A percentile compares a stretch with the other conserved stretches of the same genome.
phyloP scores from a whole-genome alignment of 2,888 invertebrate genomes.

The Caenorhabditis doughertyi region DNA sequence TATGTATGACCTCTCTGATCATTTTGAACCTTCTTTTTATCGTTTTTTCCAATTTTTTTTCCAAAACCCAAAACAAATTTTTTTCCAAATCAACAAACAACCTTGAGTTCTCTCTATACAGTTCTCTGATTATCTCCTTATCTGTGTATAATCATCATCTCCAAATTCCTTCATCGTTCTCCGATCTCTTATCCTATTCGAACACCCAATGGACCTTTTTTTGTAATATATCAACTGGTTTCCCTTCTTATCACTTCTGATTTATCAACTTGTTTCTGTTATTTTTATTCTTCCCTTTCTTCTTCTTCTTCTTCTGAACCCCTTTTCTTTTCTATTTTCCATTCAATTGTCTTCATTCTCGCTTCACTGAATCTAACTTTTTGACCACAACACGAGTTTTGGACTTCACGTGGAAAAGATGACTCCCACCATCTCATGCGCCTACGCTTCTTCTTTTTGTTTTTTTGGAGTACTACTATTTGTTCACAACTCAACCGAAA shows the following conservation, averaged over 20 bases:
- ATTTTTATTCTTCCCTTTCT: background rate
- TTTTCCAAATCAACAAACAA: background rate
- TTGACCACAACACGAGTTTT: slow-evolving; percentile 32
- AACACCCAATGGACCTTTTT: background rate
- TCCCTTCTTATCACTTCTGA: slow-evolving; percentile 17
- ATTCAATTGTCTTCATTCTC: slow-evolving; percentile 35
- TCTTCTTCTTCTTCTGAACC: slow-evolving; percentile 5
- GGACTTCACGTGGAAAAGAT: slow-evolving; percentile 5
- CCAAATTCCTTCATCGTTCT: slow-evolving; percentile 2
- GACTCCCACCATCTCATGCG: background rate
- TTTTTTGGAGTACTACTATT: no score
- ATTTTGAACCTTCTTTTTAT: background rate
- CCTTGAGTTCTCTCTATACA: background rate
- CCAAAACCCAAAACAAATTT: background rate
- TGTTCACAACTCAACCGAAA: slow-evolving; percentile 43
- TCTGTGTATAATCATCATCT: background rate
- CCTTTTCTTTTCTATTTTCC: background rate
- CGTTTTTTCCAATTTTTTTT: background rate
- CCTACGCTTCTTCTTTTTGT: slow-evolving; percentile 24
- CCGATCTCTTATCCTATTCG: slow-evolving; percentile 8
- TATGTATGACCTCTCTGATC: background rate
- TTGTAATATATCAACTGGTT: slow-evolving; percentile 24
- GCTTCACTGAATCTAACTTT: slow-evolving; percentile 29
- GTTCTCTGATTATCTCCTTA: background rate
- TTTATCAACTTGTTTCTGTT: slow-evolving; percentile 47